phyloP scores from a whole-genome alignment of 2,113 vertebrate genomes.

The Rhabdornis inornatus region DNA sequence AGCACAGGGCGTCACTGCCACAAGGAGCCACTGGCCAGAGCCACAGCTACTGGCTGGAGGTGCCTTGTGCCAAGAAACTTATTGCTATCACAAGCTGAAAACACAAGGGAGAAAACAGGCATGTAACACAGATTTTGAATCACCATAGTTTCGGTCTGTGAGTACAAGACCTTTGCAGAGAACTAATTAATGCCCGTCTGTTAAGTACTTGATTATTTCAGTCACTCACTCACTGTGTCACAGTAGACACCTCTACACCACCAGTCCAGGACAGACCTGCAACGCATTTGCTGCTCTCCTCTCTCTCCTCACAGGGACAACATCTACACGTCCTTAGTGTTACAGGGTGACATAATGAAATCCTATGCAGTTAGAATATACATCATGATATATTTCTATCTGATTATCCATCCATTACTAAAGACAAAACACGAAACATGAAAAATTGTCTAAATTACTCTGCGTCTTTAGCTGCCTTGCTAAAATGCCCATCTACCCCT shows the following conservation, averaged over 20 bases:
- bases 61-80: constrained; percentile 29
- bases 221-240: background rate
- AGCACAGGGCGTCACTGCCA: background rate
- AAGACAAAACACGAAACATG: constrained; percentile 33
- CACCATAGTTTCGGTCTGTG: background rate
- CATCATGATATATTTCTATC: background rate
- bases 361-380: constrained; percentile 2
- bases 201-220: background rate
- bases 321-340: background rate
- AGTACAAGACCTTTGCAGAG: constrained; percentile 9
- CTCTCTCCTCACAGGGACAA: background rate
- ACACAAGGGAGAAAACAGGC: background rate
- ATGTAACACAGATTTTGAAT: background rate
- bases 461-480: constrained; percentile 75
- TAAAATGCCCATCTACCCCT: constrained; percentile 71
- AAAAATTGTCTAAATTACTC: constrained; percentile 58
- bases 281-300: background rate
- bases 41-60: background rate
- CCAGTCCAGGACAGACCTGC: background rate
- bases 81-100: constrained; percentile 49
- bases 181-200: constrained; percentile 31
- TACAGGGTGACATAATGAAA: constrained; percentile 36
- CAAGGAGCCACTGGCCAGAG: background rate
- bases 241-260: background rate
- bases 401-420: constrained; percentile 48